Evolutionary conservation across 1,140 invertebrate species (phyloP), one percentile per base, ranked within the genome.

Genomic region (Thrips palmi): DNA sequence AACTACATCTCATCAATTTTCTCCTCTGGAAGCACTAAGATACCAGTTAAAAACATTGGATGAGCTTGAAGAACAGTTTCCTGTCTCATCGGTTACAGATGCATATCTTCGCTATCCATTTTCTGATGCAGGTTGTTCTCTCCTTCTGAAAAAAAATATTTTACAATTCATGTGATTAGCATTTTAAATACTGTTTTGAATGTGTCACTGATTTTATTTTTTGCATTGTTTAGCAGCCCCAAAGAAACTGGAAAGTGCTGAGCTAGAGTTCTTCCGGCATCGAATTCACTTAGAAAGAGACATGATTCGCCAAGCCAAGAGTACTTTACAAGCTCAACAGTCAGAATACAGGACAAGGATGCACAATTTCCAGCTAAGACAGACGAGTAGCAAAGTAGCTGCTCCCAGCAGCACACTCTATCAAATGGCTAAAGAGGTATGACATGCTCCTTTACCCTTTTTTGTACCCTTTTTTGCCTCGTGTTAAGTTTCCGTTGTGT

Each of bases 251-350:
- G 44, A 41, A 3, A 51, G 51, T 33, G 75, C 77, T 3, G 79
- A 82, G 47, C 52, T 83, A 42, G 77, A 81, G 49, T 83, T 82
- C 57, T 79, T 82, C 45, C 64, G 76, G 29, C 77, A 83, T 49
- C 67, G 78, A 28, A 78, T 81, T 12, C 68, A 81, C 38, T 60
- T 81, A 14, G 79, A 83, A 49, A 58, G 77, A 5, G 78, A 81
- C 48, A 77, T 75, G 1, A 76, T 81, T 45, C 67, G 75, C 30
- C 61, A 77, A 2, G 77, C 77, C 18, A 68, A 75, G 43, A 76
- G 77, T 40, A 74, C 71, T 36, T 50, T 82, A 27, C 62, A 68
- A 18, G 60, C 59, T 42, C 67, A 70, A 46, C 62, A 60, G 47
- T 59, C n/a, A n/a, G n/a, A n/a, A n/a, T n/a, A n/a, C n/a, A n/a